Conservation (phyloP, 2,113 vertebrate species). For the Manacus vitellinus region DNA sequence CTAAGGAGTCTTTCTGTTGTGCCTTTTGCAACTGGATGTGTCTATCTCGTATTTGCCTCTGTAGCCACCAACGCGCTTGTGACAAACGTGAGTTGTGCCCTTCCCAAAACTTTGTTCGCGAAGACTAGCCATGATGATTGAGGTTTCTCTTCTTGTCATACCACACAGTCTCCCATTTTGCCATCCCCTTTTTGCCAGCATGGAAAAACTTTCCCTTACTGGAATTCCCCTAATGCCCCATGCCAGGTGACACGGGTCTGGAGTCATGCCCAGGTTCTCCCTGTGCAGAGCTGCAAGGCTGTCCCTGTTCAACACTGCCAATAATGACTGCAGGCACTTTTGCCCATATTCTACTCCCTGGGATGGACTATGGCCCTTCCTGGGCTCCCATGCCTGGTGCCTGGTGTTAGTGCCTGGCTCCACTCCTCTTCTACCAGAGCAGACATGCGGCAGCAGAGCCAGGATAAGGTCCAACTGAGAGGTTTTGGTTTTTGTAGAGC, state of each 20-base stretch:
- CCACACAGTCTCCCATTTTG: background rate
- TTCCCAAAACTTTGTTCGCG: no score
- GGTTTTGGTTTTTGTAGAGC: background rate
- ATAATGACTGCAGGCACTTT: background rate
- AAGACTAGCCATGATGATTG: background rate
- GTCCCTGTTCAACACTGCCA: background rate
- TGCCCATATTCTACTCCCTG: background rate
- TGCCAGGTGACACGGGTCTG: background rate
- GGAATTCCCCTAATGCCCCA: background rate
- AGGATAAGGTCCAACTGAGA: background rate
- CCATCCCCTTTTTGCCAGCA: background rate
- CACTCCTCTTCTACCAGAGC: accelerated
- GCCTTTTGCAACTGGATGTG: no score
- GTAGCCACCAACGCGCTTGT: no score
- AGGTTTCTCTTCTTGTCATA: background rate
- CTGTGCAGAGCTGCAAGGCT: background rate
- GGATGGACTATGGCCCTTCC: background rate
- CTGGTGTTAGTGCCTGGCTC: background rate
- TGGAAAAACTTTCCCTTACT: background rate
- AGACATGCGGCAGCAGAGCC: accelerated
- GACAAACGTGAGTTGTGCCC: no score
- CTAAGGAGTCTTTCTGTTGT: no score
- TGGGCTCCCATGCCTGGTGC: background rate
- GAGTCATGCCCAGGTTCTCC: background rate
- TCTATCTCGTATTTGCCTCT: no score